Base-by-base conservation (phyloP, 1,140 invertebrate species). In the Nylanderia fulva region DNA sequence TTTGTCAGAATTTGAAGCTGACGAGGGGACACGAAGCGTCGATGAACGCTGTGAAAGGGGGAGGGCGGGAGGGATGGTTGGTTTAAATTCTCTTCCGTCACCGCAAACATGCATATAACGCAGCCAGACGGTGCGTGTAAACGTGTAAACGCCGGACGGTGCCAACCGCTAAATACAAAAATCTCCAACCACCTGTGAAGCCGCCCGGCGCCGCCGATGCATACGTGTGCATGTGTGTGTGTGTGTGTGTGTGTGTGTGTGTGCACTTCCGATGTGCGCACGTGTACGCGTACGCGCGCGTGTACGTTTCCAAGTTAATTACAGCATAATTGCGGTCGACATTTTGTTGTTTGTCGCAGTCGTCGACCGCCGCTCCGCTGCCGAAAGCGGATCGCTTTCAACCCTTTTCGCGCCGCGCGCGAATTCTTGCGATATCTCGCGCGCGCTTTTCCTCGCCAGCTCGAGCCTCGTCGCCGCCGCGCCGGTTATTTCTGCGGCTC, bases 81-180 rank as follows among this genome's bases (percentile, higher is more conserved):
- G 93, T 94, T 94, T 93, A 93, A 94, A 95, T 95, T 94, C 93
- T 93, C 94, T 94, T 94, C 93, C 92, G 93, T 92, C 92, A 93
- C 94, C 94, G 92, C 94, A 94, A 94, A 94, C 94, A 93, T 95
- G 92, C 93, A 94, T 94, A 82, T 88, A 95, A 95, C 94, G 92
- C 93, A 94, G 92, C 91, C 92, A 90, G 91, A 91, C 90, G 90
- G 85, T 91, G 91, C 91, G 93, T 94, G 94, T 94, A 93, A 94
- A 94, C 93, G 93, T 92, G 93, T 94, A 93, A 94, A 92, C 92
- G 92, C 91, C 90, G 91, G 84, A 88, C 89, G 89, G 89, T 93
- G 92, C 91, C 91, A 94, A 94, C 93, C 93, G 92, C 93, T 94
- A 94, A 94, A 94, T 95, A 94, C 94, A 94, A 95, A 95, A 95